Evolutionary conservation across 2,113 vertebrate genomes (phyloP).

Genomic region (Syngnathoides biaculeatus): DNA sequence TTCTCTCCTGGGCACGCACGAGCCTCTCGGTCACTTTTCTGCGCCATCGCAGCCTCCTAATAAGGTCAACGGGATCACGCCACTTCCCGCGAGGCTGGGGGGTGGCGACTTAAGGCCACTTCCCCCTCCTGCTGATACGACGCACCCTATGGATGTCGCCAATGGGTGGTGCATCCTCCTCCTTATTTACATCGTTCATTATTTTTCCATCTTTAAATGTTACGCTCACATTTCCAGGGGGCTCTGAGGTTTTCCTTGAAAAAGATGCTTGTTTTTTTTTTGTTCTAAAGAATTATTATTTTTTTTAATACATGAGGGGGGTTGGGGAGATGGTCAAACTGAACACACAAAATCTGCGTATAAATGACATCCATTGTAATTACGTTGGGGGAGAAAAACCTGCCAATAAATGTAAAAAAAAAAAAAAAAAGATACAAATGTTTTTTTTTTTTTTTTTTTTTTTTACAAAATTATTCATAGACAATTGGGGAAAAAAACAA

Average conservation of each 20-base stretch:
- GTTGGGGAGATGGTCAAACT: too few relatives aligned
- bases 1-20: slow-evolving; percentile 37
- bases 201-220: slow-evolving; percentile 59
- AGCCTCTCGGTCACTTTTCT: slow-evolving; percentile 50
- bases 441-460: too few relatives aligned
- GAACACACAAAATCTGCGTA: too few relatives aligned
- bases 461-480: too few relatives aligned
- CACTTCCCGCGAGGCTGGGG: slow-evolving; percentile 43
- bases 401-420: too few relatives aligned
- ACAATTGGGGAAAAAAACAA: background rate
- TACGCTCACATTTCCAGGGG: slow-evolving; percentile 57
- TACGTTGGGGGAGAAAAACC: too few relatives aligned
- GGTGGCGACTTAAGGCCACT: slow-evolving; percentile 31
- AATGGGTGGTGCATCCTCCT: slow-evolving; percentile 28
- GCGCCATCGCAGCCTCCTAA: slow-evolving; percentile 59
- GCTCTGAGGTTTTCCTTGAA: slow-evolving; percentile 29
- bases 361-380: too few relatives aligned
- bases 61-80: slow-evolving; percentile 63
- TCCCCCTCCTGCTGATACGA: slow-evolving; percentile 53
- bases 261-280: too few relatives aligned
- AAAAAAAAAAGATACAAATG: too few relatives aligned
- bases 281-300: too few relatives aligned
- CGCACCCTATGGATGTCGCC: slow-evolving; percentile 51
- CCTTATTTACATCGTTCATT: slow-evolving; percentile 39
- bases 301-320: too few relatives aligned